A percentile compares a stretch with the other conserved stretches of the same genome.
These are phyloP conservation scores for Lucilia cuprina DNA, from an alignment of 1,140 invertebrate species.

Conservation along the genomic window DNA sequence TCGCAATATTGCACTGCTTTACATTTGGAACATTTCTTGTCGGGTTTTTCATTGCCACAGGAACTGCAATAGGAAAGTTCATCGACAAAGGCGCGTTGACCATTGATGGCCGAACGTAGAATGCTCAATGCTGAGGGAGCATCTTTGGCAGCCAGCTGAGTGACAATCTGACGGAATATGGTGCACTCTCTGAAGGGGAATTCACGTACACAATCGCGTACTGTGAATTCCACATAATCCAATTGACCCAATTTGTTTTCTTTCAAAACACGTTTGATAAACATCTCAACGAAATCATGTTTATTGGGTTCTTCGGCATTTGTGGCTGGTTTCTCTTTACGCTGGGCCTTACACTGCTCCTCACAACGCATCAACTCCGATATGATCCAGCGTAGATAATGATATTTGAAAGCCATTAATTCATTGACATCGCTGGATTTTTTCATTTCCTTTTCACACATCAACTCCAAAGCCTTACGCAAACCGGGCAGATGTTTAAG, in stretches of 20 bases:
- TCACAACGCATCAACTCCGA: slow-evolving; percentile 73
- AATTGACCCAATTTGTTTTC: slow-evolving; percentile 78
- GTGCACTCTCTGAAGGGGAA: slow-evolving; percentile 88
- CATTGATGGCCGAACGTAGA: slow-evolving; percentile 87
- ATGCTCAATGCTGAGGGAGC: slow-evolving; percentile 74
- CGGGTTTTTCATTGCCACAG: slow-evolving; percentile 87
- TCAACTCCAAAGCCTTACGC: slow-evolving; percentile 80
- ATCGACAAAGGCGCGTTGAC: slow-evolving; percentile 80
- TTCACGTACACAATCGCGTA: slow-evolving; percentile 83
- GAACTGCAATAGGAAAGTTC: slow-evolving; percentile 79
- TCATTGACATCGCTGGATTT: slow-evolving; percentile 85
- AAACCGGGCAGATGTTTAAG: slow-evolving; percentile 81
- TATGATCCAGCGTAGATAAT: slow-evolving; percentile 82
- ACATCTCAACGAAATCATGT: slow-evolving; percentile 75
- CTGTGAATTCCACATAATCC: slow-evolving; percentile 81
- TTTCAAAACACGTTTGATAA: slow-evolving; percentile 79
- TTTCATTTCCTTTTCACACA: slow-evolving; percentile 90
- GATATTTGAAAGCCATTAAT: slow-evolving; percentile 90
- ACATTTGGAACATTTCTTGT: slow-evolving; percentile 95
- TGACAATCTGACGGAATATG: slow-evolving; percentile 84
- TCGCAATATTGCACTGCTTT: slow-evolving; percentile 94
- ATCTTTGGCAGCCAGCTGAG: slow-evolving; percentile 74
- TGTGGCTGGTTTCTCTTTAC: slow-evolving; percentile 49
- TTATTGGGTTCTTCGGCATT: slow-evolving; percentile 64
- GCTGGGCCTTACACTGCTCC: slow-evolving; percentile 67